A percentile compares a stretch with the other conserved stretches of the same genome.
Conservation (phyloP, 2,888 invertebrate genomes). For the Gymnocheta viridis region DNA sequence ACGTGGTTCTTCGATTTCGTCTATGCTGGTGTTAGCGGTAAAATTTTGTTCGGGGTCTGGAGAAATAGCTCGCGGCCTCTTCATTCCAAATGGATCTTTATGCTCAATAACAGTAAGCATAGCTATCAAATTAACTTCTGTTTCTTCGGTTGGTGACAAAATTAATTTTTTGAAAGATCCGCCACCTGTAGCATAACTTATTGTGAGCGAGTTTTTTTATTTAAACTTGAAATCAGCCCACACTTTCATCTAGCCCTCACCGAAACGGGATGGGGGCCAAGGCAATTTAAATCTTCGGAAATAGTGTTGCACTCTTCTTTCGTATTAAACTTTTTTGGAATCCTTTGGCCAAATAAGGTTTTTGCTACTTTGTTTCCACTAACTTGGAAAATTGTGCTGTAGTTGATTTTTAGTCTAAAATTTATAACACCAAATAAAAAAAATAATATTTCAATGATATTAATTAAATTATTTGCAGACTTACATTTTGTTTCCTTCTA, state of each 20-base stretch:
- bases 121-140: conserved; percentile 12
- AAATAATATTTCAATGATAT: conserved; percentile 3
- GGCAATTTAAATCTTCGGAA: too few species aligned
- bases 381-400: conserved; percentile 1
- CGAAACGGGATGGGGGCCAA: too few species aligned
- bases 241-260: too few species aligned
- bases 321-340: too few species aligned
- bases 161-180: not conserved
- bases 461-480: too few species aligned
- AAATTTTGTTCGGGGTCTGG: conserved; percentile 7
- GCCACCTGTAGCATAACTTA: conserved; percentile 15
- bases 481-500: too few species aligned
- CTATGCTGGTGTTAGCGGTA: not conserved
- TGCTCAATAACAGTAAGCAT: not conserved
- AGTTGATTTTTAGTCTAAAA: conserved; percentile 9
- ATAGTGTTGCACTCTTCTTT: too few species aligned
- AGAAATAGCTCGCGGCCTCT: not conserved
- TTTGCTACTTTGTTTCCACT: conserved; percentile 15
- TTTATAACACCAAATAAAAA: not conserved
- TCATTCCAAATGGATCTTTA: conserved; percentile 17
- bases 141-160: not conserved
- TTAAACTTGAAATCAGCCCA: too few species aligned
- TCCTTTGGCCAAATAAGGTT: conserved; percentile 19
- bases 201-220: conserved; percentile 17
- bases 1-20: conserved; percentile 8